Percentiles rank a stretch among this genome's conserved stretches.
Conservation (phyloP, 2,888 invertebrate genomes). For the Choristoneura rosaceana region DNA sequence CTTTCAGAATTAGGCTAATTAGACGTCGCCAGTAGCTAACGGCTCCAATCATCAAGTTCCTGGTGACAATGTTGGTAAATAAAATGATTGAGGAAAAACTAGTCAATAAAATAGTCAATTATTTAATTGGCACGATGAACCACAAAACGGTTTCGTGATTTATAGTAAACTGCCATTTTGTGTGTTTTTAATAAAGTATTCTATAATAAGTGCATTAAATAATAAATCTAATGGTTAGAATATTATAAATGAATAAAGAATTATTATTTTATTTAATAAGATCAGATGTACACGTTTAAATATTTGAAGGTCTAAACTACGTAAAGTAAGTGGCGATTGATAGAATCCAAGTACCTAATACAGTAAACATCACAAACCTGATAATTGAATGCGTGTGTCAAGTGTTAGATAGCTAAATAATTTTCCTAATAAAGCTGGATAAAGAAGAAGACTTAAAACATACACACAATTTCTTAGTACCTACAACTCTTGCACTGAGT, state of each 20-base stretch:
- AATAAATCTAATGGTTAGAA: background rate
- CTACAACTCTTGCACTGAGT: background rate
- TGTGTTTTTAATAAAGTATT: background rate
- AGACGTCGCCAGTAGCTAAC: constrained; percentile 39
- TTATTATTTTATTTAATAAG: background rate
- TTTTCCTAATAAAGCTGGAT: background rate
- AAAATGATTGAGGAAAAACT: background rate
- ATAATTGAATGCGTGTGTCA: constrained; percentile 13
- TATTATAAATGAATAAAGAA: background rate
- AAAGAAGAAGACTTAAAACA: background rate
- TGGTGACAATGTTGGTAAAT: constrained; percentile 15
- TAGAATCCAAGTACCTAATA: background rate
- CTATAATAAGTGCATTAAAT: background rate
- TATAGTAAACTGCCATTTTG: background rate
- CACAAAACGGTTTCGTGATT: background rate
- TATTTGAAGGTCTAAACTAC: background rate
- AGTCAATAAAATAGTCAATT: background rate
- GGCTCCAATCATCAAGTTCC: constrained; percentile 18
- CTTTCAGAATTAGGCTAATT: constrained; percentile 47
- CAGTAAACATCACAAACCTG: constrained; percentile 22
- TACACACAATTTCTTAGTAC: too few species aligned
- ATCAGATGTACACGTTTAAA: background rate
- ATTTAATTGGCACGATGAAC: background rate
- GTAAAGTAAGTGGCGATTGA: background rate
- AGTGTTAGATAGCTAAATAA: background rate